These are phyloP conservation scores for Rattus rattus DNA, from an alignment of 2,113 vertebrate genomes.

Conservation along the genomic window DNA sequence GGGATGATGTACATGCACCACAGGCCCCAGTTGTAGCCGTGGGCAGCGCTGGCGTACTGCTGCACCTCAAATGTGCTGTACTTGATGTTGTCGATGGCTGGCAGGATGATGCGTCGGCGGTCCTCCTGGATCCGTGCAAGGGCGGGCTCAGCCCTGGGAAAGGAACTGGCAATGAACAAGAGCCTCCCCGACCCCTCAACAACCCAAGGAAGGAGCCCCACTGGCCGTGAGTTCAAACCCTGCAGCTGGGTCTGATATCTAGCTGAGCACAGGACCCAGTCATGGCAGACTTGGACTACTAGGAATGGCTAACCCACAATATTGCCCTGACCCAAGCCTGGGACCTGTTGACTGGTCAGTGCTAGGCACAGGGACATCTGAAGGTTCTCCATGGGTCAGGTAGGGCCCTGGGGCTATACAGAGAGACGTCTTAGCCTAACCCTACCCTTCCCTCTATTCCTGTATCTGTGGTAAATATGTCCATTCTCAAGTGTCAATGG, in stretches of 20 bases:
- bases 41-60: slow-evolving; percentile 96
- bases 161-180: accelerated
- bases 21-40: slow-evolving; percentile 99
- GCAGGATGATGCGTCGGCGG: slow-evolving; percentile 93
- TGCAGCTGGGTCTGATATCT: neutral
- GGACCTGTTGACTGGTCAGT: neutral
- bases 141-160: slow-evolving; percentile 94
- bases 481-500: too few species aligned
- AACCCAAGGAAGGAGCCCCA: neutral
- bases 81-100: slow-evolving; percentile 98
- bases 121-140: slow-evolving; percentile 95
- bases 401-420: neutral
- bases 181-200: neutral
- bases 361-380: neutral
- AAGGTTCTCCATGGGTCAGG: neutral
- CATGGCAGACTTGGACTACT: neutral
- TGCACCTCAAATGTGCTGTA: slow-evolving; percentile 99
- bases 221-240: neutral
- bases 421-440: neutral
- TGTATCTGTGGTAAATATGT: neutral
- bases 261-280: neutral
- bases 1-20: slow-evolving; percentile 99
- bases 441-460: neutral
- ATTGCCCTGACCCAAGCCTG: neutral
- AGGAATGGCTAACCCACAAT: neutral